These are phyloP conservation scores for Pachyramphus minor DNA, from an alignment of 2,113 vertebrate genomes.

Conservation along the genomic window DNA sequence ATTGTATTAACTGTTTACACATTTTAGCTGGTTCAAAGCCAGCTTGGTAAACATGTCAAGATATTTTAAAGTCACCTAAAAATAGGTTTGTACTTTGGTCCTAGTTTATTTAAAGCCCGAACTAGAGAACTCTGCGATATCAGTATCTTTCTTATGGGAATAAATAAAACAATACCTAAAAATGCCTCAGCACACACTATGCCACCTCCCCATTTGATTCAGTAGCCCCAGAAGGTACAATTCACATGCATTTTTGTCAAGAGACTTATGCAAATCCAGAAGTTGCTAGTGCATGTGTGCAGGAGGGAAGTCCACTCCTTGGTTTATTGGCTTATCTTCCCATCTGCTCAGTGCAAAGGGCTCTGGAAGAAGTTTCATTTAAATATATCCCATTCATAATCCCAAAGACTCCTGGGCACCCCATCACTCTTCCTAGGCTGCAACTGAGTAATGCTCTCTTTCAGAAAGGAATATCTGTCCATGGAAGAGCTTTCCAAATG, in stretches of 20 bases:
- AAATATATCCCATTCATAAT: neutral
- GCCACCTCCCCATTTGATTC: neutral
- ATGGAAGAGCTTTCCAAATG: neutral
- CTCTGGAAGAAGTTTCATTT: neutral
- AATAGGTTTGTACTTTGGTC: neutral
- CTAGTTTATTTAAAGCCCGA: neutral
- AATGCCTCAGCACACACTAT: neutral
- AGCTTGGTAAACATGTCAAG: neutral
- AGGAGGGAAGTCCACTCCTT: neutral
- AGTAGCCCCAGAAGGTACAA: fast-evolving
- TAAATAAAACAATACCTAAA: neutral
- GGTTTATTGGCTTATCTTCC: neutral
- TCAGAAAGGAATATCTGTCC: neutral
- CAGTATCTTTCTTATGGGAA: neutral
- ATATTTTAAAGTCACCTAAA: slow-evolving; percentile 21
- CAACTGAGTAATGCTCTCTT: neutral
- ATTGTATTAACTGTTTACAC: slow-evolving; percentile 26
- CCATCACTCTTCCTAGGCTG: neutral
- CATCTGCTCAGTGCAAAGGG: neutral
- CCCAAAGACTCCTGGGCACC: neutral
- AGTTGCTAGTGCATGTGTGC: neutral
- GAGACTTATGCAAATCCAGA: neutral
- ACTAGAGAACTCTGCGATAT: neutral
- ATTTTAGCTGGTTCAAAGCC: slow-evolving; percentile 3
- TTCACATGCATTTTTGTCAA: neutral